Conservation (phyloP, 2,113 vertebrate genomes). For the Acanthochromis polyacanthus region DNA sequence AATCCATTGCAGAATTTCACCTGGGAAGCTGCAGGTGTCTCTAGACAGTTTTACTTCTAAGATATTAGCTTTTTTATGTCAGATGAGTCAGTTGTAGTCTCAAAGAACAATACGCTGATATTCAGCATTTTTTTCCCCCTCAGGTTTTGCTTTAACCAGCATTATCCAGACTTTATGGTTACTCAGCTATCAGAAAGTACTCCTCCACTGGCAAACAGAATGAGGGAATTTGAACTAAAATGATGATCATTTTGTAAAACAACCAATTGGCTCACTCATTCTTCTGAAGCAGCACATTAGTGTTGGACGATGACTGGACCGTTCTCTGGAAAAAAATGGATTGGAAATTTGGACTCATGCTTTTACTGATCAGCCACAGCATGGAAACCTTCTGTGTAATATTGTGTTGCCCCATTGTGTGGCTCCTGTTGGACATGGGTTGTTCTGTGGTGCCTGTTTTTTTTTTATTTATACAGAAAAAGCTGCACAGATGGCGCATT, state of each 20-base stretch:
- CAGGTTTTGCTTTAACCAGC: constrained; percentile 10
- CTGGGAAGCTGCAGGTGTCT: constrained; percentile 31
- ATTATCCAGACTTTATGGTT: constrained; percentile 25
- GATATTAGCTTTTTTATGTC: neutral
- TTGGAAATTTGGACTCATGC: neutral
- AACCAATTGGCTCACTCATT: constrained; percentile 5
- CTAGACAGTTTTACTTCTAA: neutral
- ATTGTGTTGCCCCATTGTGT: no score
- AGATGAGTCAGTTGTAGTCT: constrained; percentile 13
- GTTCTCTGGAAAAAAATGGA: neutral
- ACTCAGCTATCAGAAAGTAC: neutral
- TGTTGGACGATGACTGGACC: neutral
- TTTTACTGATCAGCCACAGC: neutral
- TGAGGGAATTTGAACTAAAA: neutral
- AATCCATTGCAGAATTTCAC: constrained; percentile 22
- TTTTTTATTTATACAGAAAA: no score
- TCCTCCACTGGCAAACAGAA: constrained; percentile 13
- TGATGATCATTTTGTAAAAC: neutral
- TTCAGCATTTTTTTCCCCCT: constrained; percentile 11
- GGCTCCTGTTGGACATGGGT: no score
- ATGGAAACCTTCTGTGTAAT: no score
- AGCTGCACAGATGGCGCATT: no score
- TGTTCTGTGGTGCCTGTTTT: no score
- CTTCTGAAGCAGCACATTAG: neutral
- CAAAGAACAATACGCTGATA: constrained; percentile 25